Conservation (phyloP, 2,113 vertebrate genomes). For the Petrocephalus zakoni region DNA sequence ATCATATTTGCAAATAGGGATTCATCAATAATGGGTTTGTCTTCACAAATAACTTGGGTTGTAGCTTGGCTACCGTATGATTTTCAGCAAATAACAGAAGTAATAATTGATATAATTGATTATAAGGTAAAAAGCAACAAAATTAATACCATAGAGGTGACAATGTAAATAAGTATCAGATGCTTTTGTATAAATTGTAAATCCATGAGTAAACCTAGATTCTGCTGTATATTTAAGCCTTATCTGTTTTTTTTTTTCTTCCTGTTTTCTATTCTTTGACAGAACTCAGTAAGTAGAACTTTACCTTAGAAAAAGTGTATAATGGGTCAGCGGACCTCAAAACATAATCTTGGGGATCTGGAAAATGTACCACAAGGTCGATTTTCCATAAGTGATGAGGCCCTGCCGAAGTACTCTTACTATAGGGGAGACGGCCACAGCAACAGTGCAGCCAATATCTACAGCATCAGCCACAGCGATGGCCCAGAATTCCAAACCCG, state of each 20-base stretch:
- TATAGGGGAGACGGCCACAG: not conserved
- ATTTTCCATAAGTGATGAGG: conserved; percentile 38
- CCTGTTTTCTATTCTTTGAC: no score
- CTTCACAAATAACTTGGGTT: not conserved
- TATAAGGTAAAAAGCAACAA: not conserved
- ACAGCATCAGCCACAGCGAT: not conserved
- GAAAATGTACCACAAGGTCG: not conserved
- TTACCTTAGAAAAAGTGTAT: not conserved
- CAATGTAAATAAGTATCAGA: not conserved
- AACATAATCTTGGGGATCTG: not conserved
- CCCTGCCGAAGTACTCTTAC: conserved; percentile 31
- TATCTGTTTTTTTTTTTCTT: not conserved
- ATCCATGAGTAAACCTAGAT: not conserved
- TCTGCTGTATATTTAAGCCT: not conserved
- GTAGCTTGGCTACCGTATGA: not conserved
- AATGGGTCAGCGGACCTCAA: conserved; percentile 51
- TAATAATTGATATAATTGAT: no score
- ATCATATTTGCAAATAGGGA: not conserved
- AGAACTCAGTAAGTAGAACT: not conserved
- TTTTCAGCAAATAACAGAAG: not conserved
- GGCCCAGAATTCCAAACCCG: conserved; percentile 17
- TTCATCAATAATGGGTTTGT: not conserved
- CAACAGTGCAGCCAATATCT: not conserved
- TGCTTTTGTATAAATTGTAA: not conserved
- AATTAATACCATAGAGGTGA: not conserved